Percentiles rank a stretch among this genome's conserved stretches.
Conservation (phyloP, 2,888 invertebrate species). For the Orthosia gracilis region DNA sequence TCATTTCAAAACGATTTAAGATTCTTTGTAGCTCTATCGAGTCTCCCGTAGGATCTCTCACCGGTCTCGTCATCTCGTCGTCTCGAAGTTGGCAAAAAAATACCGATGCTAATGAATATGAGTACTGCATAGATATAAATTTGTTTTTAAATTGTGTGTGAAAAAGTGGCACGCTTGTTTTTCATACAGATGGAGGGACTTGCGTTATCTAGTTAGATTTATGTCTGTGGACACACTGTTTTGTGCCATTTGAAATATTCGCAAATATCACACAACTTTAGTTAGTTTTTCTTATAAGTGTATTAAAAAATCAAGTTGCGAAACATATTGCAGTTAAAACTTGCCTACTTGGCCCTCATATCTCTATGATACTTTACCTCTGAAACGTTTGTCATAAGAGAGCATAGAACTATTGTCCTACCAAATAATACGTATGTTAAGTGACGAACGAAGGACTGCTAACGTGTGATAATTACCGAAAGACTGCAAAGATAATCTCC, state of each 20-base stretch:
- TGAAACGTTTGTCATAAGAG: neutral
- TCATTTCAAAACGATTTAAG: too few species aligned
- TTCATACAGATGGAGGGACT: too few species aligned
- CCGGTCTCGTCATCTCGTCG: too few species aligned
- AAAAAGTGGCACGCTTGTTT: too few species aligned
- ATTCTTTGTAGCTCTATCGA: too few species aligned
- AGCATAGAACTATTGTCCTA: neutral
- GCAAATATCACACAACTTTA: neutral
- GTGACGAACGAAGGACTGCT: constrained; percentile 25
- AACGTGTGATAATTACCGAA: constrained; percentile 44
- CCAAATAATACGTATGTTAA: constrained; percentile 5
- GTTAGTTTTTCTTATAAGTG: neutral
- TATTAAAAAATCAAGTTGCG: neutral
- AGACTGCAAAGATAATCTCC: constrained; percentile 56
- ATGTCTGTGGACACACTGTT: too few species aligned
- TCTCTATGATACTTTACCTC: constrained; percentile 6
- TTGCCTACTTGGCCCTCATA: neutral
- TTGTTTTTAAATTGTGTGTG: too few species aligned
- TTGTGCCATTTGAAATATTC: neutral
- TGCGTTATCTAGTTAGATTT: too few species aligned
- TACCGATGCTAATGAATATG: neutral
- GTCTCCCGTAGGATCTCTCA: too few species aligned
- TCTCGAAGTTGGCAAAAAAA: neutral
- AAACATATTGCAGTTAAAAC: neutral
- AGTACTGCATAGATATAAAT: too few species aligned